Evolutionary conservation across 23 tunicate genomes (phyloP), one percentile per base, ranked within the genome.

Genomic region (Ciona savignyi): DNA sequence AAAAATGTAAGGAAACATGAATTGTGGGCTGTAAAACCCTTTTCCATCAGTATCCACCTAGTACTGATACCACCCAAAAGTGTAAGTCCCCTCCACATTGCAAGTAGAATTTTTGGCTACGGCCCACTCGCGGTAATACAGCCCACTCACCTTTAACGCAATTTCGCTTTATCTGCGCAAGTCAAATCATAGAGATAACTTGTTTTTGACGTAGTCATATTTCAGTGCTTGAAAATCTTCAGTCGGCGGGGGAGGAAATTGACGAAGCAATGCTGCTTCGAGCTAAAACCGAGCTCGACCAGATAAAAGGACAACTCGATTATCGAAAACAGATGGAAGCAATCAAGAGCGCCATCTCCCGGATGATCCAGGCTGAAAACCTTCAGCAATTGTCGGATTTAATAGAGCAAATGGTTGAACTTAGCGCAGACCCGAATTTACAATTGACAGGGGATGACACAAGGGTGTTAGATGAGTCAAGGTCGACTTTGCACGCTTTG

Each of bases 231-330:
- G 80, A 86, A 70, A 78, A 60, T 27, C 65, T 86, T 9, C 81
- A 81, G 25, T 85, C 85, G 74, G 70, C 84, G 35, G 93, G 93
- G 3, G 93, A 80, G 61, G 93, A 86, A 51, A 70, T 86, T 3
- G 85, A 86, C 35, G 93, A 86, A 69, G 93, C 85, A 4, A 1
- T 74, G 20, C 77, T 86, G 60, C 33, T 79, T 23, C 76, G 93
- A 0, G 85, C 81, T 60, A 86, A 72, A 66, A 65, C 86, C 1
- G 83, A 80, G 33, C 77, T 80, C 51, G 93, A 86, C 69, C 51
- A 72, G 6, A 42, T 73, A 0, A 62, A 81, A 24, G 93, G 93
- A 3, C 76, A 51, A 77, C 32, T 86, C 22, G 81, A 86, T 69
- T 86, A 86, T 66, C 65, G 93, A 33, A 72, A 62, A 35, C 70